A percentile compares a stretch with the other conserved stretches of the same genome.
Conservation (phyloP, 2,888 invertebrate genomes). For the Fragum fragum region DNA sequence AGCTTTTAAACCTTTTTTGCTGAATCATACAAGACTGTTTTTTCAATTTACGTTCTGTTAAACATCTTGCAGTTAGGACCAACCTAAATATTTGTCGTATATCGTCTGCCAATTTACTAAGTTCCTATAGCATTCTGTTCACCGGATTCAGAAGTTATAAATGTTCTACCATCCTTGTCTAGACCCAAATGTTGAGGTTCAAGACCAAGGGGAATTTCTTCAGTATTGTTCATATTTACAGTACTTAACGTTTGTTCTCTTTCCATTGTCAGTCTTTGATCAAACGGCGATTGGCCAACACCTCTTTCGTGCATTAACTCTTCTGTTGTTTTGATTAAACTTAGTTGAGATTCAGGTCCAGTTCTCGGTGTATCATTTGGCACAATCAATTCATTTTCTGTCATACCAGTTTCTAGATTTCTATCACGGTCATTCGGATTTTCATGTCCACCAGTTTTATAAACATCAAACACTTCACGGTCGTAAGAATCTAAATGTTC, state of each 20-base stretch:
- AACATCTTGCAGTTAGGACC: no score
- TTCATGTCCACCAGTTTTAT: conserved; percentile 11
- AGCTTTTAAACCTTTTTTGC: no score
- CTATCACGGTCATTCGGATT: conserved; percentile 25
- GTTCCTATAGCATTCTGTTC: conserved; percentile 15
- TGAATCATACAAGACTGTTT: no score
- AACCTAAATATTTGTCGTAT: no score
- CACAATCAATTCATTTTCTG: conserved; percentile 41
- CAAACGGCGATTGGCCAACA: not conserved
- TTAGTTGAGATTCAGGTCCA: conserved; percentile 38
- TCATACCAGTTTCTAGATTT: conserved; percentile 16
- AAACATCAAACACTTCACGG: conserved; percentile 32
- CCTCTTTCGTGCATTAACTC: conserved; percentile 17
- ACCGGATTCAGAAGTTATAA: conserved; percentile 50
- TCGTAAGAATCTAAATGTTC: conserved; percentile 59
- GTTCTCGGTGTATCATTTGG: conserved; percentile 62
- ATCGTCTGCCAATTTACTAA: not conserved
- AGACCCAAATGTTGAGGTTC: not conserved
- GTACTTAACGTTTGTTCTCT: not conserved
- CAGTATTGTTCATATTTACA: not conserved
- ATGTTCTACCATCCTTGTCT: conserved; percentile 52
- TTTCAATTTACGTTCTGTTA: no score
- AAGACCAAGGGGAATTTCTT: not conserved
- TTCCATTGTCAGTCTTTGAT: not conserved
- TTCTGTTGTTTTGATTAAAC: conserved; percentile 27